Percentiles rank a stretch among this genome's conserved stretches.
These are phyloP conservation scores for Eupithecia centaureata DNA, from an alignment of 2,888 invertebrate species.

Conservation along the genomic window DNA sequence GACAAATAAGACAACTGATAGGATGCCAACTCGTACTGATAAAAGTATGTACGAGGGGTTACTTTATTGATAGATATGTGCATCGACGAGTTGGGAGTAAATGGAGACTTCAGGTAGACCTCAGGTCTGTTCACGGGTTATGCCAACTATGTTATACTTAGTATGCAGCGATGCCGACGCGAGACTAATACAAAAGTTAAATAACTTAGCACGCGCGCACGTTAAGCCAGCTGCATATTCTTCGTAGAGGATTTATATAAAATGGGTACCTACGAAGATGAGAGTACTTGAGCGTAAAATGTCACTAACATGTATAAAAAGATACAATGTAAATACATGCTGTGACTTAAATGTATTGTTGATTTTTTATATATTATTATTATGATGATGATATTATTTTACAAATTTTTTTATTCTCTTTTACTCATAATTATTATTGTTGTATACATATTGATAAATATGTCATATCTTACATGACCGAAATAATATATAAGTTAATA, in stretches of 20 bases:
- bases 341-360: slow-evolving; percentile 75
- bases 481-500: slow-evolving; percentile 61
- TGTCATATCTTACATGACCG: slow-evolving; percentile 74
- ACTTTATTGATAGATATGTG: background rate
- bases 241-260: slow-evolving; percentile 63
- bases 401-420: slow-evolving; percentile 68
- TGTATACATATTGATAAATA: slow-evolving; percentile 64
- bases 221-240: slow-evolving; percentile 60
- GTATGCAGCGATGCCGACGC: slow-evolving; percentile 5
- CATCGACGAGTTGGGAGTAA: background rate
- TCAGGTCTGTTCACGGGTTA: slow-evolving; percentile 1
- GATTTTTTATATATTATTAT: slow-evolving; percentile 57
- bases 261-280: slow-evolving; percentile 64
- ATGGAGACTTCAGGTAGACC: background rate
- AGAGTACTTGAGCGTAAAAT: slow-evolving; percentile 57
- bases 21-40: slow-evolving; percentile 39
- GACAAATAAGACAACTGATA: slow-evolving; percentile 24
- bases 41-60: background rate
- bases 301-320: slow-evolving; percentile 56
- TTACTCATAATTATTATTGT: slow-evolving; percentile 63
- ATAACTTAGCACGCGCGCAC: slow-evolving; percentile 50
- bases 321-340: slow-evolving; percentile 65
- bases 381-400: slow-evolving; percentile 64
- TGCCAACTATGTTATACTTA: slow-evolving; percentile 4
- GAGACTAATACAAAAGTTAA: slow-evolving; percentile 24